A percentile compares a stretch with the other conserved stretches of the same genome.
These are phyloP conservation scores for Amphipoea oculea DNA, from an alignment of 2,888 invertebrate genomes.

Conservation along the genomic window DNA sequence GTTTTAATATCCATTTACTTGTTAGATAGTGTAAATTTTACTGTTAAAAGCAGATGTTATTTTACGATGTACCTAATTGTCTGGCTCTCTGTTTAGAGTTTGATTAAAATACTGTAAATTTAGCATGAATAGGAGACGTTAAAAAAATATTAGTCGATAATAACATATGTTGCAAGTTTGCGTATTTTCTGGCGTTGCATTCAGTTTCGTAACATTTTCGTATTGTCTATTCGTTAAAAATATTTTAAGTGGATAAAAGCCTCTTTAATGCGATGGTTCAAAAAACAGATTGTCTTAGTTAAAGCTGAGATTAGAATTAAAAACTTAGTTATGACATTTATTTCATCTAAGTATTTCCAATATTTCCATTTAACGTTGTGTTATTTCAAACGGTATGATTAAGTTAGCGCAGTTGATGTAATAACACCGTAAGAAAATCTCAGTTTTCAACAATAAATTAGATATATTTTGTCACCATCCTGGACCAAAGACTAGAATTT, in stretches of 20 bases:
- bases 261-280: not conserved
- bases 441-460: conserved; percentile 16
- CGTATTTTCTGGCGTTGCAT: not conserved
- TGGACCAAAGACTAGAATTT: conserved; percentile 23
- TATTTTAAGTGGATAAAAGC: not conserved
- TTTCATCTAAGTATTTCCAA: not conserved
- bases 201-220: not conserved
- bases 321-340: too few relatives aligned
- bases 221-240: not conserved
- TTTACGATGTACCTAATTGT: conserved; percentile 28
- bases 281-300: not conserved
- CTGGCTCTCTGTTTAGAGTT: conserved; percentile 1
- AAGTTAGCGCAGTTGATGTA: not conserved
- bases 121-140: not conserved
- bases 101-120: not conserved
- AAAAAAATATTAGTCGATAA: not conserved
- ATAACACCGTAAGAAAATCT: conserved; percentile 1
- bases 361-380: not conserved
- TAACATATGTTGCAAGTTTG: conserved; percentile 1
- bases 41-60: conserved; percentile 24
- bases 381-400: not conserved
- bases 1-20: conserved; percentile 38
- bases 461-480: conserved; percentile 10
- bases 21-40: conserved; percentile 18
- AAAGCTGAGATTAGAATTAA: not conserved